Evolutionary conservation across 2,797 vertebrate genomes (phyloP).

Genomic region (Percopsis omiscomaycus): DNA sequence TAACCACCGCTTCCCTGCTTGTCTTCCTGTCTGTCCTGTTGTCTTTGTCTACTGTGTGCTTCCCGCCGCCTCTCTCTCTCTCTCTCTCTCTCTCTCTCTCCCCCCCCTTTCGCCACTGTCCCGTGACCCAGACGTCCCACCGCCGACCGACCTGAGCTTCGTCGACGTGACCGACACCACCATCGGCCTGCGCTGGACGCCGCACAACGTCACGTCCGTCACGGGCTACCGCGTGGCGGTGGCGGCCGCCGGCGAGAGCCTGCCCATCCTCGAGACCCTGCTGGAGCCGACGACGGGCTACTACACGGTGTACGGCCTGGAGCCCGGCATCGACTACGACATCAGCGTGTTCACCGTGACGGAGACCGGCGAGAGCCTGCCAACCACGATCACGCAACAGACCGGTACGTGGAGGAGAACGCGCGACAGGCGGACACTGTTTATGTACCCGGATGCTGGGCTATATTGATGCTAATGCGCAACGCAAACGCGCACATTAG

Average conservation of each 20-base stretch:
- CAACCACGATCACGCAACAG: slow-evolving; percentile 91
- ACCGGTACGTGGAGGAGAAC: slow-evolving; percentile 83
- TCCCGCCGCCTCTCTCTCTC: slow-evolving; percentile 1
- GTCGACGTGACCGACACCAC: slow-evolving; percentile 92
- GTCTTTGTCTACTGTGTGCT: slow-evolving; percentile 10
- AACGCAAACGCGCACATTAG: too few relatives aligned
- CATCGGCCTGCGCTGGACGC: slow-evolving; percentile 94
- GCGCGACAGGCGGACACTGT: too few relatives aligned
- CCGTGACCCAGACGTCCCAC: slow-evolving; percentile 83
- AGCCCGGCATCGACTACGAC: slow-evolving; percentile 97
- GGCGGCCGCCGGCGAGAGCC: slow-evolving; percentile 90
- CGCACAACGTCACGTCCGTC: slow-evolving; percentile 88
- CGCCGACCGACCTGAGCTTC: slow-evolving; percentile 93
- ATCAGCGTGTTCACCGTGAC: slow-evolving; percentile 94
- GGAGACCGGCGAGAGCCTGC: slow-evolving; percentile 92
- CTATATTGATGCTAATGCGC: too few relatives aligned
- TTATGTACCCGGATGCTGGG: too few relatives aligned
- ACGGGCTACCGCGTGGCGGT: slow-evolving; percentile 97
- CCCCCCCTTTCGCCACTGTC: neutral
- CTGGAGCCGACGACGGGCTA: slow-evolving; percentile 87
- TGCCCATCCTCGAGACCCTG: slow-evolving; percentile 94
- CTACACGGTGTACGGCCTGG: slow-evolving; percentile 93
- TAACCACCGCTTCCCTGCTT: slow-evolving; percentile 28
- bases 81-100: slow-evolving; percentile 30
- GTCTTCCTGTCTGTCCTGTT: neutral